A percentile compares a stretch with the other conserved stretches of the same genome.
Conservation (phyloP, 1,140 invertebrate species). For the Tachypleus tridentatus region DNA sequence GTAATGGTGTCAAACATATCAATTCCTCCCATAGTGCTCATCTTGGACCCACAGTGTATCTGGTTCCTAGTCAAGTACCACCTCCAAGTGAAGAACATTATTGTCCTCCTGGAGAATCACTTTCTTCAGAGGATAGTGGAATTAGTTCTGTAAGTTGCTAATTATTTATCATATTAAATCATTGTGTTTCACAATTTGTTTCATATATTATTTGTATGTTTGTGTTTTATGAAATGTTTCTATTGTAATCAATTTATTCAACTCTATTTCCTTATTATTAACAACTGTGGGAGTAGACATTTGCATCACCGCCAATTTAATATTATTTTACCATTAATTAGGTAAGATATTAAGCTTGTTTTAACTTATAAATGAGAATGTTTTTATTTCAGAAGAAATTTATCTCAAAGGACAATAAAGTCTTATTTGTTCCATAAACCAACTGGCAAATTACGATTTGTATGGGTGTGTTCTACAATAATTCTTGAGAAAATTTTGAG, state of each 20-base stretch:
- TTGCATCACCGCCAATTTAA: no score
- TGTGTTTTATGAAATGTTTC: not conserved
- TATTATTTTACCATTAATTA: no score
- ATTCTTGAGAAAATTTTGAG: no score
- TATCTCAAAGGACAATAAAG: no score
- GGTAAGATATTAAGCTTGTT: no score
- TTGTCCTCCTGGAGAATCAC: constrained; percentile 14
- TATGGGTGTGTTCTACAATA: no score
- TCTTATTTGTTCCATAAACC: no score
- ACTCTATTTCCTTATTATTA: no score
- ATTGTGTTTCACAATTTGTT: not conserved
- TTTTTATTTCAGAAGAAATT: no score
- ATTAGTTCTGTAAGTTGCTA: constrained; percentile 11
- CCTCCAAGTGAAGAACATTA: constrained; percentile 11
- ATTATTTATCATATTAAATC: not conserved
- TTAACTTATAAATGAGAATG: no score
- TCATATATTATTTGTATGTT: not conserved
- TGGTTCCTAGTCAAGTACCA: constrained; percentile 17
- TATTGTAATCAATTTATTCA: not conserved
- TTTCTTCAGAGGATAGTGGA: constrained; percentile 25
- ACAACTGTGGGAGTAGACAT: no score
- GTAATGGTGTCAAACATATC: constrained; percentile 11
- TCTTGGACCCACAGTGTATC: constrained; percentile 8
- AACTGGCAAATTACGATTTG: no score
- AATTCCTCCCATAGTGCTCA: constrained; percentile 17